phyloP scores from a whole-genome alignment of 92 coral and sea anemone species.

The Diadumene lineata region DNA sequence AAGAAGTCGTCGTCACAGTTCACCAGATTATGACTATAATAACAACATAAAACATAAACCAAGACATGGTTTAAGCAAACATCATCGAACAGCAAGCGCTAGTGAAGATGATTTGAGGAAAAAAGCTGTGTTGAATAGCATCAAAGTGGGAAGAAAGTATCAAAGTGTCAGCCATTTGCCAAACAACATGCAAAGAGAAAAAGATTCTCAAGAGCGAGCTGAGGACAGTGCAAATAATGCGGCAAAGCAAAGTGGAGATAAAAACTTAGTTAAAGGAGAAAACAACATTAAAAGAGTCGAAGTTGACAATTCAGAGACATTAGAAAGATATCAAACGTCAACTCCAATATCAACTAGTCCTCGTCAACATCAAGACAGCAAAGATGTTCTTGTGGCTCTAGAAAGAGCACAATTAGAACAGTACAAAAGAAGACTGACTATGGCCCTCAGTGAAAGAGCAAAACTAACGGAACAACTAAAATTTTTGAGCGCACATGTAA shows the following conservation, averaged over 20 bases:
- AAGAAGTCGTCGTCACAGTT: constrained; percentile 24
- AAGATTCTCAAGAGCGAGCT: background rate
- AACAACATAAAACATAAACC: background rate
- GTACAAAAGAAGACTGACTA: constrained; percentile 56
- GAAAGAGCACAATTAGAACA: constrained; percentile 32
- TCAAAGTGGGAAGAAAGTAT: constrained; percentile 35
- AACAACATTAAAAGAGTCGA: background rate
- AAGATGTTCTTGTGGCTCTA: constrained; percentile 14
- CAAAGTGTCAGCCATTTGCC: constrained; percentile 29
- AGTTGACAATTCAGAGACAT: background rate
- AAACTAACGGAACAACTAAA: constrained; percentile 46
- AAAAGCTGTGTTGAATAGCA: constrained; percentile 58
- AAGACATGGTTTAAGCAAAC: constrained; percentile 17
- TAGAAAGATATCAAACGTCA: background rate
- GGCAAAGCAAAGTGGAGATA: background rate
- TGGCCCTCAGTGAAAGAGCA: constrained; percentile 63
- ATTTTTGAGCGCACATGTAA: constrained; percentile 28
- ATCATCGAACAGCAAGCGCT: constrained; percentile 34
- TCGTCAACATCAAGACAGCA: background rate
- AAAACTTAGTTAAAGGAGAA: background rate
- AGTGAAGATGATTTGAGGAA: constrained; percentile 60
- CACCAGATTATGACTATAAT: constrained; percentile 13
- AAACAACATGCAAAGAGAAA: background rate
- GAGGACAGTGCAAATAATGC: background rate
- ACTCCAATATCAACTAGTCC: constrained; percentile 1